phyloP scores from a whole-genome alignment of 2,113 vertebrate genomes.

The Tupaia chinensis region DNA sequence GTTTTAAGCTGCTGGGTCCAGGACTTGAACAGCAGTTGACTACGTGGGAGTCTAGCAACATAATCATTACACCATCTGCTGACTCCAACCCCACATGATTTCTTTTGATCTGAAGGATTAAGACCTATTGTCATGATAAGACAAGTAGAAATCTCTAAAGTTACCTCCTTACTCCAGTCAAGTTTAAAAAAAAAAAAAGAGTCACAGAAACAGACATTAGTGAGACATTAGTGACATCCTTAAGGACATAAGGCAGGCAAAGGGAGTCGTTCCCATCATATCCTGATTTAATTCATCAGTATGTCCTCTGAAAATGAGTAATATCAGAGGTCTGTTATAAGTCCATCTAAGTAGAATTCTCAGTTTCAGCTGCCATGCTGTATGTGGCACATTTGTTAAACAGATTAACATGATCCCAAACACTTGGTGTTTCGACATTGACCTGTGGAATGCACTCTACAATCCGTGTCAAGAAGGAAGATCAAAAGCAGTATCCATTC shows the following conservation, averaged over 20 bases:
- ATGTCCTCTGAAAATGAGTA: not conserved
- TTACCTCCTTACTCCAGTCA: not conserved
- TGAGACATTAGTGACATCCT: not conserved
- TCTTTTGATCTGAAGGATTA: not conserved
- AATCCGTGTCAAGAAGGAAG: not conserved
- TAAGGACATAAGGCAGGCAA: not conserved
- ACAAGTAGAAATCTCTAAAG: not conserved
- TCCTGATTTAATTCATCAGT: not conserved
- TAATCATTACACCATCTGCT: no score
- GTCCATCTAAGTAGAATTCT: not conserved
- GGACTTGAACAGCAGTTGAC: no score
- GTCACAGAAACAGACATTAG: not conserved
- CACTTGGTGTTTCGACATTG: not conserved
- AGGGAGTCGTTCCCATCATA: not conserved
- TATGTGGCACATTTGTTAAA: not conserved
- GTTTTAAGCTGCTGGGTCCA: no score
- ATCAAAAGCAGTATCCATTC: not conserved
- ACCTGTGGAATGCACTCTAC: not conserved
- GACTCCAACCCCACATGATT: not conserved
- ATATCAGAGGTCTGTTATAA: not conserved
- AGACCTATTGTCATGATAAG: not conserved
- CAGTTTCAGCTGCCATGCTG: not conserved
- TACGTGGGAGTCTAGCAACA: no score
- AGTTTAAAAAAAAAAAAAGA: not conserved
- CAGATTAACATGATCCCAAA: not conserved